These are phyloP conservation scores for Cheilosia pagana DNA, from an alignment of 2,888 invertebrate genomes.

Conservation along the genomic window DNA sequence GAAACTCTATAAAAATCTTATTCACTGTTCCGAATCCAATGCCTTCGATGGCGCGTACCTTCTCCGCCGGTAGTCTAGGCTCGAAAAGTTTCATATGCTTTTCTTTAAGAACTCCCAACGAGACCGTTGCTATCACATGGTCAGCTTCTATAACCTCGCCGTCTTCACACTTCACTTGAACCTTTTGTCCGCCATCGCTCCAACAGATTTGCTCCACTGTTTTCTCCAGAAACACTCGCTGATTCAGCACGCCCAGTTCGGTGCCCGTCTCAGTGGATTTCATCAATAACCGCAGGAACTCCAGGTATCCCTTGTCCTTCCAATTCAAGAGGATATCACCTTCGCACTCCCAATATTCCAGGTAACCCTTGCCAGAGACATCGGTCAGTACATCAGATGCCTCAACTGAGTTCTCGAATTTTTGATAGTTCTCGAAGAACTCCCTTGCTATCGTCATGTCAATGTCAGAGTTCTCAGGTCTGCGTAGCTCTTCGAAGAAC, in stretches of 20 bases:
- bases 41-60: slow-evolving; percentile 84
- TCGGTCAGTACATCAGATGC: slow-evolving; percentile 87
- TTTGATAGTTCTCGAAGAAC: slow-evolving; percentile 87
- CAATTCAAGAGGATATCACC: slow-evolving; percentile 90
- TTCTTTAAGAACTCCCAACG: slow-evolving; percentile 87
- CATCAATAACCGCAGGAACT: slow-evolving; percentile 88
- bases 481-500: slow-evolving; percentile 79
- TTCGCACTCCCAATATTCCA: slow-evolving; percentile 88
- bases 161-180: slow-evolving; percentile 81
- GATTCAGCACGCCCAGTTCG: slow-evolving; percentile 81
- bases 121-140: slow-evolving; percentile 86
- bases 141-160: slow-evolving; percentile 84
- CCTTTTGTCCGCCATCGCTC: slow-evolving; percentile 79
- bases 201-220: slow-evolving; percentile 79
- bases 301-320: slow-evolving; percentile 89
- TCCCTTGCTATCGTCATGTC: slow-evolving; percentile 84
- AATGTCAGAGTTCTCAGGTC: slow-evolving; percentile 82
- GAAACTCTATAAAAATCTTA: slow-evolving; percentile 87
- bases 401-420: slow-evolving; percentile 84
- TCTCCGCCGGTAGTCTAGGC: slow-evolving; percentile 84
- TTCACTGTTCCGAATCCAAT: slow-evolving; percentile 86
- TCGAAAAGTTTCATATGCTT: slow-evolving; percentile 82
- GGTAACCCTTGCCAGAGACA: slow-evolving; percentile 87
- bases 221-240: slow-evolving; percentile 80
- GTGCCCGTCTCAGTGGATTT: slow-evolving; percentile 75